Conservation (phyloP, 2,797 vertebrate species). For the Chromobotia macracanthus region DNA sequence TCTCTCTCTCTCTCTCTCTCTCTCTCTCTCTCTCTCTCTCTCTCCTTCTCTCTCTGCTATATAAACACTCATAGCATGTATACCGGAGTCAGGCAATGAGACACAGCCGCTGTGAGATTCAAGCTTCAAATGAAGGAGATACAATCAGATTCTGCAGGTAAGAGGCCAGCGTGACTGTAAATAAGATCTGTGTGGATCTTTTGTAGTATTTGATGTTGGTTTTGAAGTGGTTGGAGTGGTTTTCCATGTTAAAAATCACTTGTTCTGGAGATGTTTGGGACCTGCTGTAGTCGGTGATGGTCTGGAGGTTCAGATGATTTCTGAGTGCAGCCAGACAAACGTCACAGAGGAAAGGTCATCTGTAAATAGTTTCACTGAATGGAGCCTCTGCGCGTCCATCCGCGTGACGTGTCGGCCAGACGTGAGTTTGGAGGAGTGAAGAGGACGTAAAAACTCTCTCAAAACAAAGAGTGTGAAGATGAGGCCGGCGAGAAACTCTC, state of each 20-base stretch:
- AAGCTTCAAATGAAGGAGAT: conserved; percentile 39
- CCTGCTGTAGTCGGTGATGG: conserved; percentile 45
- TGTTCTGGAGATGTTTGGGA: conserved; percentile 16
- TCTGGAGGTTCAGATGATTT: conserved; percentile 34
- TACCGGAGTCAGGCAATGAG: conserved; percentile 38
- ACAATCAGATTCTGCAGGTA: conserved; percentile 53
- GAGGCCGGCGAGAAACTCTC: conserved; percentile 62
- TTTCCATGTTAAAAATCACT: not conserved
- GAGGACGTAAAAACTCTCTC: conserved; percentile 72
- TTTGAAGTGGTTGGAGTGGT: not conserved
- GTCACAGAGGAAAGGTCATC: conserved; percentile 75
- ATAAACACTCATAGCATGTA: conserved; percentile 52
- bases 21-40: conserved; percentile 43
- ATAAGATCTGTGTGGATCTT: conserved; percentile 25
- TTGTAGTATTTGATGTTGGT: not conserved
- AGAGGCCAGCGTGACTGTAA: conserved; percentile 53
- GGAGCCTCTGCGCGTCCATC: conserved; percentile 61
- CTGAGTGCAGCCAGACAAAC: conserved; percentile 10
- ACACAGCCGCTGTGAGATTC: conserved; percentile 64
- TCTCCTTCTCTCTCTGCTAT: conserved; percentile 4
- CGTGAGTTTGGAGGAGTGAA: conserved; percentile 52
- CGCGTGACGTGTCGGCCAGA: conserved; percentile 56
- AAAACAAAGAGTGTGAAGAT: conserved; percentile 65
- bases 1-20: conserved; percentile 31
- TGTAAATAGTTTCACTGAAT: conserved; percentile 74